A percentile compares a stretch with the other conserved stretches of the same genome.
phyloP scores from a whole-genome alignment of 2,113 vertebrate species.

The Eulemur macaco region DNA sequence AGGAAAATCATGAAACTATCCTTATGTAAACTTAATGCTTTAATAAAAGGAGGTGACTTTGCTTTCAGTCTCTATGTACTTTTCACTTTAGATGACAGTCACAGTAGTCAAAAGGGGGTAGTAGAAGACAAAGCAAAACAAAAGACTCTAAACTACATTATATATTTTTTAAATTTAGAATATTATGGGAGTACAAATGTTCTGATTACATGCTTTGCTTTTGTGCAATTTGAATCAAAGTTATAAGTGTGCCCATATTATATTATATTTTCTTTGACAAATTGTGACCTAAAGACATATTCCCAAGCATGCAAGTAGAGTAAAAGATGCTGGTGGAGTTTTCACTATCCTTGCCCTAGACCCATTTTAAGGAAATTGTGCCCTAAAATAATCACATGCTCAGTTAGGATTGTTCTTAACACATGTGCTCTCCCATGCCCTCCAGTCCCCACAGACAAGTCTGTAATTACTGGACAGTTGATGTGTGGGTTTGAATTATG shows the following conservation, averaged over 20 bases:
- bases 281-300: slow-evolving; percentile 1
- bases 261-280: not conserved
- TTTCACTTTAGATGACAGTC: slow-evolving; percentile 13
- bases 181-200: no score
- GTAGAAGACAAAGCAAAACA: not conserved
- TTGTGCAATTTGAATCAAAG: no score
- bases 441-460: not conserved
- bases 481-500: not conserved
- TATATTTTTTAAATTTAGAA: no score
- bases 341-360: not conserved
- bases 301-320: not conserved
- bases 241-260: not conserved
- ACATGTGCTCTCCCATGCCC: no score
- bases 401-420: not conserved
- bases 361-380: not conserved
- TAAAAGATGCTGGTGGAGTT: not conserved
- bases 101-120: not conserved
- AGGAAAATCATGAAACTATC: not conserved
- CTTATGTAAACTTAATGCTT: not conserved
- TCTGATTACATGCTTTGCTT: no score
- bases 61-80: not conserved
- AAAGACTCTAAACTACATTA: not conserved
- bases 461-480: not conserved
- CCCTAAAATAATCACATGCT: not conserved
- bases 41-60: not conserved